Evolutionary conservation across 2,888 invertebrate genomes (phyloP).

Genomic region (Blera fallax): DNA sequence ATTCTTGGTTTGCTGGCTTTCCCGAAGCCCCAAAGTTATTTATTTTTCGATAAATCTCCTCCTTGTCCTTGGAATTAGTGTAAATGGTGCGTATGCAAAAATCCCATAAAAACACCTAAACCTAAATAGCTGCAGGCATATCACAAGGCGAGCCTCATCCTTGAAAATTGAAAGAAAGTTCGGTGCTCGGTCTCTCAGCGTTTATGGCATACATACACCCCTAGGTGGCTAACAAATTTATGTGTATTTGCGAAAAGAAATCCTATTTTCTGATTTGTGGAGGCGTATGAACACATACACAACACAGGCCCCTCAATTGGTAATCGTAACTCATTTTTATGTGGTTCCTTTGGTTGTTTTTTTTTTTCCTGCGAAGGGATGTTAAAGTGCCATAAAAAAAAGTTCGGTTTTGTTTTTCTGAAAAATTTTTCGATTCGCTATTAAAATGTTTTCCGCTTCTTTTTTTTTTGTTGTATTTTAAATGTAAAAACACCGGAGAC

Average conservation of each 20-base stretch:
- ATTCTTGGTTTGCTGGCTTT: background rate
- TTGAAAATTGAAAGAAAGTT: background rate
- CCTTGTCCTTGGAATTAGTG: slow-evolving; percentile 30
- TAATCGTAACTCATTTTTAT: slow-evolving; percentile 61
- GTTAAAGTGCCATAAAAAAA: slow-evolving; percentile 35
- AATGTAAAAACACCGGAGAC: background rate
- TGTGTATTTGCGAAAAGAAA: slow-evolving; percentile 30
- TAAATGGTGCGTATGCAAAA: slow-evolving; percentile 48
- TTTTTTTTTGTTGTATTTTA: slow-evolving; percentile 14
- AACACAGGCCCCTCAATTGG: slow-evolving; percentile 18
- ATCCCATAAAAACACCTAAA: slow-evolving; percentile 33
- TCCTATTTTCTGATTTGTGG: slow-evolving; percentile 29
- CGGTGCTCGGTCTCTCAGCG: background rate
- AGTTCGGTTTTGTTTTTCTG: slow-evolving; percentile 8
- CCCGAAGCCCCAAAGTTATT: background rate
- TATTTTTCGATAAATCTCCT: slow-evolving; percentile 19
- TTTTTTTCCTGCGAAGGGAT: background rate
- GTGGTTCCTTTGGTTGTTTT: slow-evolving; percentile 14
- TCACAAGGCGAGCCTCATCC: background rate
- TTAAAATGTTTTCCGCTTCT: slow-evolving; percentile 32
- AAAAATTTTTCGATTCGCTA: slow-evolving; percentile 32
- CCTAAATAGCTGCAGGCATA: slow-evolving; percentile 18
- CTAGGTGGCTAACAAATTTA: slow-evolving; percentile 54
- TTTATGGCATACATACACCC: slow-evolving; percentile 16
- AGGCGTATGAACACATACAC: slow-evolving; percentile 1